phyloP scores from a whole-genome alignment of 2,888 invertebrate species.

The Parnassius orleans region DNA sequence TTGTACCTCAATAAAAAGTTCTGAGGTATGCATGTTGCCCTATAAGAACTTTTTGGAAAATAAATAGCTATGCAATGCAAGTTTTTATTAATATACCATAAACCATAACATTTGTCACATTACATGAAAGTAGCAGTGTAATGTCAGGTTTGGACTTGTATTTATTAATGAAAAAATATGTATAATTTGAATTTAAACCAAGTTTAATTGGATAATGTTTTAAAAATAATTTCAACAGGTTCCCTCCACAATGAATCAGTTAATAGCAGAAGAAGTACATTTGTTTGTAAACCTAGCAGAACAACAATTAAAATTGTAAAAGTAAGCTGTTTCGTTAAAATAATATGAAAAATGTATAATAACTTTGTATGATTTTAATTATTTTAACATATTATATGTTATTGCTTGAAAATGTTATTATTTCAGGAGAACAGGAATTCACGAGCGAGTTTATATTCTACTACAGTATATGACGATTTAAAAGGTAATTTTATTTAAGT shows the following conservation, averaged over 20 bases:
- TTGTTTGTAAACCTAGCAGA: slow-evolving; percentile 66
- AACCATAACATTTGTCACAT: slow-evolving; percentile 51
- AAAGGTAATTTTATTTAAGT: slow-evolving; percentile 47
- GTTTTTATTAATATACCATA: background rate
- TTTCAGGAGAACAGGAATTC: slow-evolving; percentile 64
- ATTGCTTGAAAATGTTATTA: slow-evolving; percentile 13
- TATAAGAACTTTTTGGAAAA: background rate
- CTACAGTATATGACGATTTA: slow-evolving; percentile 57
- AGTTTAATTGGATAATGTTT: too few species aligned
- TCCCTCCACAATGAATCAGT: slow-evolving; percentile 74
- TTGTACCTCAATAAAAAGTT: too few species aligned
- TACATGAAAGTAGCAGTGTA: slow-evolving; percentile 77
- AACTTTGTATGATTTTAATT: background rate
- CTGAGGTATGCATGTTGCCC: background rate
- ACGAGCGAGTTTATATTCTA: slow-evolving; percentile 53
- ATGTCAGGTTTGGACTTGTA: slow-evolving; percentile 69
- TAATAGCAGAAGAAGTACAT: slow-evolving; percentile 67
- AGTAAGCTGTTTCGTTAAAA: slow-evolving; percentile 45
- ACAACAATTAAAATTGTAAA: slow-evolving; percentile 68
- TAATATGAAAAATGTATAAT: background rate
- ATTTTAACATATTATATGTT: background rate
- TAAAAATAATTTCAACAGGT: slow-evolving; percentile 46
- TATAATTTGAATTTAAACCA: background rate
- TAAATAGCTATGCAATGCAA: background rate
- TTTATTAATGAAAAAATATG: slow-evolving; percentile 25